phyloP scores from a whole-genome alignment of 2,888 invertebrate species.

The Microctonus brassicae region DNA sequence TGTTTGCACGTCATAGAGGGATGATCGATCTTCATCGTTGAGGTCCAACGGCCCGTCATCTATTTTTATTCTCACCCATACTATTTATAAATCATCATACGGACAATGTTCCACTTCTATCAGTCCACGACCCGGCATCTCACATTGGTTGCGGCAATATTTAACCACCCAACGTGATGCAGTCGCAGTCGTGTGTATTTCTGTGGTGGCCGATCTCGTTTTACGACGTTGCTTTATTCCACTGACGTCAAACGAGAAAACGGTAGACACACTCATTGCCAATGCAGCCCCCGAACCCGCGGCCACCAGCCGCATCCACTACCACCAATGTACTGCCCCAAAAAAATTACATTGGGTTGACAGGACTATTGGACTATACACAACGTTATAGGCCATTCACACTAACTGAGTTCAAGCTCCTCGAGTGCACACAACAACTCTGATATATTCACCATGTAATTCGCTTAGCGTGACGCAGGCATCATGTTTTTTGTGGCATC shows the following conservation, averaged over 20 bases:
- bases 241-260: conserved; percentile 57
- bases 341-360: background rate
- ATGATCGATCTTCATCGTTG: conserved; percentile 18
- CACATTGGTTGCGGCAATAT: conserved; percentile 52
- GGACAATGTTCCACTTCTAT: conserved; percentile 66
- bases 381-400: conserved; percentile 50
- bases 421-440: background rate
- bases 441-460: background rate
- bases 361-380: background rate
- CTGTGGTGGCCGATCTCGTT: conserved; percentile 53
- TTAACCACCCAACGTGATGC: conserved; percentile 52
- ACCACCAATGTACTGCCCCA: background rate
- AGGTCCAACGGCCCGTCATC: conserved; percentile 62
- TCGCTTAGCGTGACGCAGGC: background rate
- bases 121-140: conserved; percentile 48
- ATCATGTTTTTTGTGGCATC: background rate
- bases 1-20: conserved; percentile 11
- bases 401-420: conserved; percentile 46
- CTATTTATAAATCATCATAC: conserved; percentile 62
- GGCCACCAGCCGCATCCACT: background rate
- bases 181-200: conserved; percentile 50
- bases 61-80: conserved; percentile 56
- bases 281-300: conserved; percentile 2
- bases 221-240: conserved; percentile 53
- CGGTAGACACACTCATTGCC: conserved; percentile 6